Evolutionary conservation across 1,140 invertebrate species (phyloP), one percentile per base, ranked within the genome.

Genomic region (Agraylea sexmaculata): DNA sequence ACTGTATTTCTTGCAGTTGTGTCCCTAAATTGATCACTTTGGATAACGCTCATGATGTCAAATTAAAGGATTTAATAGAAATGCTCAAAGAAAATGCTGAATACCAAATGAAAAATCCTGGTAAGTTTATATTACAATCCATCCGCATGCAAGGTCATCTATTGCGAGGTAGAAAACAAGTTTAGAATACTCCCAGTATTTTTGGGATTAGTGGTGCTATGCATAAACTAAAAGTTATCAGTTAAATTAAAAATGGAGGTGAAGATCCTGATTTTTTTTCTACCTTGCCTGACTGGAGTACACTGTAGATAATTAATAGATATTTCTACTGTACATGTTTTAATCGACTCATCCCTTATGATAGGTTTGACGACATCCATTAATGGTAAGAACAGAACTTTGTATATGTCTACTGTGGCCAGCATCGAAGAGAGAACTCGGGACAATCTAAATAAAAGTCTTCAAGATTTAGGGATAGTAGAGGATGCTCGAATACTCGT

Each of bases 351-450:
- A 27, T 27, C n/a, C 25, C 25, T 27, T 27, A 27, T 59, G 56
- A n/a, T 35, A 69, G 84, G 80, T 32, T 61, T 93, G 12, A 88
- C 86, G 2, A 78, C 86, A 12, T 71, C 66, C 28, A 69, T 87
- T 8, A 70, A 80, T 55, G 89, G 87, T 3, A 88, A 84, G 59
- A 83, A 82, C 55, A 87, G 83, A 62, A 97, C 92, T 1, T 63
- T 98, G 4, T 98, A 95, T 51, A 92, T 96, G 75, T 77, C 82
- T 36, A 84, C 78, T 5, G 81, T 95, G 3, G 73, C 80, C 42
- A 89, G 85, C 49, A 92, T 96, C 45, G 89, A 95, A 62, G 80
- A 83, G 54, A 75, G 75, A 48, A 94, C 91, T 0, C 73, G 81
- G 50, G 74, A 71, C 27, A 95, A 96, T 67, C 70, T 96, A 20